These are phyloP conservation scores for Cecropterus lyciades DNA, from an alignment of 1,140 invertebrate species.

Conservation along the genomic window DNA sequence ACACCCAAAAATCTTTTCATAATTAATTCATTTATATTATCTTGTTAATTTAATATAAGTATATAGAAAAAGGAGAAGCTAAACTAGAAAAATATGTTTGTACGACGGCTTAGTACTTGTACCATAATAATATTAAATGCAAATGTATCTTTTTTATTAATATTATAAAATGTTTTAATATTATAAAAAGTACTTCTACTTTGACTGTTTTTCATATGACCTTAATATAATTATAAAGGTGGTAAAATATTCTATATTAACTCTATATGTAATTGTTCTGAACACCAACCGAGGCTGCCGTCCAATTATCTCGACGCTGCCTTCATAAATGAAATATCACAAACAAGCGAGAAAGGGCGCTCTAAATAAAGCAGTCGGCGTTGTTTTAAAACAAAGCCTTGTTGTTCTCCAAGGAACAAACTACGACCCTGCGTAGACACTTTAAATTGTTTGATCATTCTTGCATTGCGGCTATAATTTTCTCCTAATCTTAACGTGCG, in stretches of 20 bases:
- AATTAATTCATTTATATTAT: too few species aligned
- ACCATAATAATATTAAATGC: too few species aligned
- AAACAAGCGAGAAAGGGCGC: conserved; percentile 19
- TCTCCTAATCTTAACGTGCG: conserved; percentile 1
- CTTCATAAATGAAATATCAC: conserved; percentile 27
- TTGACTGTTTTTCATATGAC: too few species aligned
- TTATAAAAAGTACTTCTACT: too few species aligned
- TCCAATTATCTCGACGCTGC: conserved; percentile 17
- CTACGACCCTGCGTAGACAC: conserved; percentile 3
- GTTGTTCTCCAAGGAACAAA: conserved; percentile 11
- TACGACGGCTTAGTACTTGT: too few species aligned
- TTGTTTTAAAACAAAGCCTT: conserved; percentile 26
- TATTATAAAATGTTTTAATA: too few species aligned
- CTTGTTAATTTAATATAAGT: too few species aligned
- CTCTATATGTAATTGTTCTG: conserved; percentile 1
- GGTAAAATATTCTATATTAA: neutral
- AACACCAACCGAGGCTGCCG: neutral
- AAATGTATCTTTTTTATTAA: too few species aligned
- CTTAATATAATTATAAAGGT: too few species aligned
- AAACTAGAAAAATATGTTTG: too few species aligned
- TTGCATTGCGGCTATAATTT: conserved; percentile 1
- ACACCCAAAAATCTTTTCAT: too few species aligned
- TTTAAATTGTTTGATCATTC: conserved; percentile 7
- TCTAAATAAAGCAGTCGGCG: conserved; percentile 11
- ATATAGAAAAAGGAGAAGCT: too few species aligned